Conservation (phyloP, 2,797 vertebrate species). For the Neosilurus hyrtlii region DNA sequence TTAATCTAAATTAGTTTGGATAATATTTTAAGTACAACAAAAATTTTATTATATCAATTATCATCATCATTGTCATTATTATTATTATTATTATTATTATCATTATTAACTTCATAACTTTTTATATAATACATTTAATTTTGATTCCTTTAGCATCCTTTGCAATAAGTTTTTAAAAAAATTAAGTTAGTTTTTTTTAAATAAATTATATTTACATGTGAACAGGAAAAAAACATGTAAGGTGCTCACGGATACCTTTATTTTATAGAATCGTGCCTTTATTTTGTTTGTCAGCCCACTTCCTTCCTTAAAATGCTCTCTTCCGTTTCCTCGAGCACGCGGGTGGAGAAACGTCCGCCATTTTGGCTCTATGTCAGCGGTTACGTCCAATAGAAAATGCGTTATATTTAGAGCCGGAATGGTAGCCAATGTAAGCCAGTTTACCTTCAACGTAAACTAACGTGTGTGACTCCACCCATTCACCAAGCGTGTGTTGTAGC, state of each 20-base stretch:
- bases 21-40: background rate
- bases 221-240: background rate
- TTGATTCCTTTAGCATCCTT: too few species aligned
- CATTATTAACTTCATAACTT: background rate
- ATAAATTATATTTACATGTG: too few species aligned
- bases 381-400: fast-evolving
- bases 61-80: too few species aligned
- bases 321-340: background rate
- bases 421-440: constrained; percentile 46
- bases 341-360: constrained; percentile 45
- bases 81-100: background rate
- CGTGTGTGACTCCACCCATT: background rate
- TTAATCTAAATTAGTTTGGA: background rate
- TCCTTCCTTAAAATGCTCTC: background rate
- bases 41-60: too few species aligned
- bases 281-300: background rate
- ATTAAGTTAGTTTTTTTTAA: background rate
- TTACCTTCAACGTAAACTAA: constrained; percentile 38
- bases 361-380: constrained; percentile 53
- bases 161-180: background rate
- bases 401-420: constrained; percentile 61
- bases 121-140: too few species aligned
- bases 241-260: background rate
- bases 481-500: background rate
- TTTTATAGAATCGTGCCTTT: background rate